Evolutionary conservation across 2,888 invertebrate species (phyloP).

Genomic region (Lomographa bimaculata): DNA sequence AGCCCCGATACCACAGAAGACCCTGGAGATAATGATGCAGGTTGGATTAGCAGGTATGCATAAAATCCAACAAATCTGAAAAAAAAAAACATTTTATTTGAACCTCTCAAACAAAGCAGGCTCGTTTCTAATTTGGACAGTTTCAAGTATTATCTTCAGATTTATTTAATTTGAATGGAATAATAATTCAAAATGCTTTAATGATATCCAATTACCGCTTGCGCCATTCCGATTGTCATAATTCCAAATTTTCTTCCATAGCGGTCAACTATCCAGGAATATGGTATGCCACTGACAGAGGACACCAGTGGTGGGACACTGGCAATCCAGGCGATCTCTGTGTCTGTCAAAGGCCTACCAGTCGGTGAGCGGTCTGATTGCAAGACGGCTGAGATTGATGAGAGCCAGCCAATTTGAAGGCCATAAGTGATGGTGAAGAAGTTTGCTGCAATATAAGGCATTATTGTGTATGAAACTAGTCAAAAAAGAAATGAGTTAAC

Average conservation of each 20-base stretch:
- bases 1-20: conserved; percentile 44
- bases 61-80: conserved; percentile 47
- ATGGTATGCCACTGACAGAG: conserved; percentile 57
- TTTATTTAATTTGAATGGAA: too few relatives aligned
- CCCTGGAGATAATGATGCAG: conserved; percentile 48
- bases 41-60: conserved; percentile 37
- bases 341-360: conserved; percentile 52
- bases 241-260: conserved; percentile 67
- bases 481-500: too few relatives aligned
- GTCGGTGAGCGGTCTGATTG: conserved; percentile 55
- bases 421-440: conserved; percentile 65
- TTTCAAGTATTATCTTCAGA: too few relatives aligned
- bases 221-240: conserved; percentile 67
- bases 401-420: conserved; percentile 69
- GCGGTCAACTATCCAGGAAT: conserved; percentile 59
- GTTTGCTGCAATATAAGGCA: conserved; percentile 66
- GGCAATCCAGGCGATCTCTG: conserved; percentile 69
- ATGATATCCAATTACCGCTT: conserved; percentile 58
- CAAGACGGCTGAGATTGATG: conserved; percentile 62
- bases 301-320: conserved; percentile 67
- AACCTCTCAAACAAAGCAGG: too few relatives aligned
- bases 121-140: too few relatives aligned
- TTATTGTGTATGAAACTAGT: too few relatives aligned
- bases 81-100: too few relatives aligned
- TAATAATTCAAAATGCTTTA: too few relatives aligned